phyloP scores from a whole-genome alignment of 92 coral and sea anemone genomes.

The Bergia sp. region DNA sequence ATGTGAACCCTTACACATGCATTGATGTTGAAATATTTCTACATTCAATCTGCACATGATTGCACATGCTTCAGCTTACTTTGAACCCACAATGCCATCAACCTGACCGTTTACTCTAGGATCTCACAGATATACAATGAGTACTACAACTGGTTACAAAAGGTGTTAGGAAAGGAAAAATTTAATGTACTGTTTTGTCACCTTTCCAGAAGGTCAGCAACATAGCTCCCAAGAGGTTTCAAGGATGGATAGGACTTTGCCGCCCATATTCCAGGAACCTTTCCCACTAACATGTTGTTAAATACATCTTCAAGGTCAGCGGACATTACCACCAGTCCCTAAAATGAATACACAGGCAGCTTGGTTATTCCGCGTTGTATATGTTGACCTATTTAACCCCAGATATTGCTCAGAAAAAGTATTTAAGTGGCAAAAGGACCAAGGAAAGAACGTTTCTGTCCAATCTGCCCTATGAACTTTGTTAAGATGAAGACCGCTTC shows the following conservation, averaged over 20 bases:
- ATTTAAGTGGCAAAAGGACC: neutral
- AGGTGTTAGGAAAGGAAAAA: neutral
- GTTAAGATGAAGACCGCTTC: too few species aligned
- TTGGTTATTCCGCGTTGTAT: too few species aligned
- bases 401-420: neutral
- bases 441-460: too few species aligned
- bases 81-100: too few species aligned
- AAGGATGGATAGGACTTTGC: slow-evolving; percentile 98
- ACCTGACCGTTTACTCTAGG: too few species aligned
- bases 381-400: neutral
- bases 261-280: slow-evolving; percentile 99
- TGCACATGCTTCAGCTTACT: too few species aligned
- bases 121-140: too few species aligned
- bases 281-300: slow-evolving; percentile 97
- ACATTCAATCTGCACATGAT: too few species aligned
- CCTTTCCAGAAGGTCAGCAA: slow-evolving; percentile 95
- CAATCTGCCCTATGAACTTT: too few species aligned
- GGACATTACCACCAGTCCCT: slow-evolving; percentile 99
- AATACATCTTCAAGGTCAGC: slow-evolving; percentile 99
- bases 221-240: slow-evolving; percentile 97
- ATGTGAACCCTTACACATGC: too few species aligned
- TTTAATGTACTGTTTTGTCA: neutral
- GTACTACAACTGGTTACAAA: too few species aligned
- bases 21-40: too few species aligned
- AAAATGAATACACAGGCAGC: neutral